Base-by-base conservation (phyloP, 2,113 vertebrate genomes). In the Propithecus coquereli region DNA sequence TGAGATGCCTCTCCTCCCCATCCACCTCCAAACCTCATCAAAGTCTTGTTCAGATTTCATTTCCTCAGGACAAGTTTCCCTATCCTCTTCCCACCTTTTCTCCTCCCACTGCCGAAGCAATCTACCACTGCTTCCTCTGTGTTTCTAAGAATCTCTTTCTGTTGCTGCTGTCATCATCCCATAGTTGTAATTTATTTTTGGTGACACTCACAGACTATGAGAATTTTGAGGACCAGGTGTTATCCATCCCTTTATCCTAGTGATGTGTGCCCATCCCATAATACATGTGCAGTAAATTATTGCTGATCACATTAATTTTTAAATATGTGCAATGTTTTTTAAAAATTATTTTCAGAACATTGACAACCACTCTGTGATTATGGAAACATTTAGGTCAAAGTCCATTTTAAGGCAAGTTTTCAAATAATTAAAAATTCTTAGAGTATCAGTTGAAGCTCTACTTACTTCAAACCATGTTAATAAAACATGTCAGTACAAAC, bases 401-500 rank as follows among this genome's bases (percentile, higher is more conserved):
- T 80, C 63, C 88, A 71, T 76, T 81, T 63, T 47, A 80, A 97
- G 8, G 83, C 63, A 71, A 79, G 66, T 90, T 95, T 93, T 68
- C 81, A 94, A 90, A 76, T 66, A 87, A 87, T 79, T 30, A 65
- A 65, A 87, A 73, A 6, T 65, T 86, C 34, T 95, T 45, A 86
- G 76, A 71, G 30, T 34, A 54, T 87, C 82, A 79, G 7, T 16
- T 61, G n/a, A 93, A 94, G 16, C 12, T 59, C 37, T 92, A 14
- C 30, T 95, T 88, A 83, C 73, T 97, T 97, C 82, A 96, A 87
- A 73, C 47, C 17, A 20, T 52, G 73, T 63, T 65, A 86, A 57
- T 22, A 18, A 17, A 95, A 43, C 18, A 43, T 73, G 57, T 54
- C 57, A 93, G 45, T 89, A 74, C 30, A 91, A 94, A 96, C n/a